Percentiles rank a stretch among this genome's conserved stretches.
Evolutionary conservation across 2,113 vertebrate species (phyloP).

Genomic region (Collichthys lucidus): DNA sequence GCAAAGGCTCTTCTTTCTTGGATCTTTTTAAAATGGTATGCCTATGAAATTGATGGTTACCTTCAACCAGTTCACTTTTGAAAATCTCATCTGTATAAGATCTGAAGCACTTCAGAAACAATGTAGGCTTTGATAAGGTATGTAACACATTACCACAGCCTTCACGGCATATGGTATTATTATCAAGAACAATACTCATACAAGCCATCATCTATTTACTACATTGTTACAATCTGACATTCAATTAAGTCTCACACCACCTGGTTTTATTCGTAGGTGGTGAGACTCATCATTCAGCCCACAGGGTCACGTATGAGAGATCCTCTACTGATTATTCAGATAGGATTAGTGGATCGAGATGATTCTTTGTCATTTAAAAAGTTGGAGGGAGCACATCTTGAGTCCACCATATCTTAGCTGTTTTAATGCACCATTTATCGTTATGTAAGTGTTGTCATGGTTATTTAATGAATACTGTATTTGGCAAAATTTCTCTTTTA

Average conservation of each 20-base stretch:
- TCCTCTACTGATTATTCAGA: constrained; percentile 43
- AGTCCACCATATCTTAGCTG: background rate
- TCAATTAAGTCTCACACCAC: constrained; percentile 36
- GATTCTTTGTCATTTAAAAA: constrained; percentile 19
- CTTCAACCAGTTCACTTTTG: background rate
- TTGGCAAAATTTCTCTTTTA: background rate
- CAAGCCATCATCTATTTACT: constrained; percentile 46
- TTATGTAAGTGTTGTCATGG: background rate
- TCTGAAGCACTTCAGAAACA: background rate
- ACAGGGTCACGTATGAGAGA: constrained; percentile 46
- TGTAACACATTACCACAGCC: background rate
- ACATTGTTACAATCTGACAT: constrained; percentile 27
- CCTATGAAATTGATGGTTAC: background rate
- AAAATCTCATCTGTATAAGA: background rate
- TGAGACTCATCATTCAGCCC: constrained; percentile 55
- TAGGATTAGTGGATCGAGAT: constrained; percentile 32
- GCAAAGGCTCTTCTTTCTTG: background rate
- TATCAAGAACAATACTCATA: constrained; percentile 22
- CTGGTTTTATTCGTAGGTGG: constrained; percentile 50
- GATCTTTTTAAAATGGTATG: background rate
- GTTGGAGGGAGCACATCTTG: background rate
- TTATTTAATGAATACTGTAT: background rate
- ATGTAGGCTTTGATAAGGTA: background rate
- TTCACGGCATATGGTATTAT: constrained; percentile 14
- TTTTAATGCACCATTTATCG: background rate